Evolutionary conservation across 2,888 invertebrate genomes (phyloP).

Genomic region (Drosophila mettleri): DNA sequence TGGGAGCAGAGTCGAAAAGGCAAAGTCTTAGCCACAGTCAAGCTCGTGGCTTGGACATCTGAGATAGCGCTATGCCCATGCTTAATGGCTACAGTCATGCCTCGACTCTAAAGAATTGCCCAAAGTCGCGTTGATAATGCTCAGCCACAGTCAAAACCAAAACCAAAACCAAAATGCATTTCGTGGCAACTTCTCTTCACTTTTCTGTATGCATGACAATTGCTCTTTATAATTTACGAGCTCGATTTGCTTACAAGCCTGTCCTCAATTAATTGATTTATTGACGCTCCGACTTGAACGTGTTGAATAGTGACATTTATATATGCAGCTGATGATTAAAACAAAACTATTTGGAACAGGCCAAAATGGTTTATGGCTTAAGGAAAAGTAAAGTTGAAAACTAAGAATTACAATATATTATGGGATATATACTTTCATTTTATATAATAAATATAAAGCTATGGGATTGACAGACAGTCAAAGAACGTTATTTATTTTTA

Average conservation of each 20-base stretch:
- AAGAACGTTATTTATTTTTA: no score
- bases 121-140: conserved; percentile 54
- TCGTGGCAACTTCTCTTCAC: conserved; percentile 18
- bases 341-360: not conserved
- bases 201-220: conserved; percentile 51
- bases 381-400: not conserved
- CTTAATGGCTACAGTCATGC: conserved; percentile 52
- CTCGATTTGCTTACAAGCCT: conserved; percentile 59
- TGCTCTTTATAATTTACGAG: conserved; percentile 72
- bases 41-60: conserved; percentile 65
- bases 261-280: conserved; percentile 76
- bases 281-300: conserved; percentile 31
- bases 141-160: conserved; percentile 6
- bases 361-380: not conserved
- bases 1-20: conserved; percentile 61
- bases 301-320: conserved; percentile 14
- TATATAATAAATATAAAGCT: not conserved
- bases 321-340: not conserved
- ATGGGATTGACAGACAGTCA: no score
- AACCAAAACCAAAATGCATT: conserved; percentile 57
- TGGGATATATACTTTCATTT: no score
- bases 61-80: conserved; percentile 52
- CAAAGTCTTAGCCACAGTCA: conserved; percentile 22
- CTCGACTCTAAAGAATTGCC: conserved; percentile 38
- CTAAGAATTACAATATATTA: not conserved